A percentile compares a stretch with the other conserved stretches of the same genome.
Evolutionary conservation across 2,888 invertebrate genomes (phyloP).

Genomic region (Ashinkailepas kermadecensis): DNA sequence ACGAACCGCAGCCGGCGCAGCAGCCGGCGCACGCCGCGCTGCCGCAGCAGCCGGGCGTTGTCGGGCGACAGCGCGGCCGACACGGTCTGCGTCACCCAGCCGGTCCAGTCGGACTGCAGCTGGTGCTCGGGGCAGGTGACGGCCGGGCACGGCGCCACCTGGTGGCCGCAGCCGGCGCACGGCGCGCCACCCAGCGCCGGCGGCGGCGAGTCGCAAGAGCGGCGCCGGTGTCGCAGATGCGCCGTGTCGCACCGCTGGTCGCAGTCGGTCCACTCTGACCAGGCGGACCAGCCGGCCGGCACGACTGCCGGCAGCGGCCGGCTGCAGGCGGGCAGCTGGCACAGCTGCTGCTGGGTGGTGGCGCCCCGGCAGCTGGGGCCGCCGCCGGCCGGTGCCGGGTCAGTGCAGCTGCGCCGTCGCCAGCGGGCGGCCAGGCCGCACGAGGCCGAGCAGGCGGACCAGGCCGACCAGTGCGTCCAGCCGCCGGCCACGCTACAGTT

Average conservation of each 20-base stretch:
- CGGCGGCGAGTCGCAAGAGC: constrained; percentile 25
- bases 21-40: background rate
- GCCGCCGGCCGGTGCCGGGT: constrained; percentile 75
- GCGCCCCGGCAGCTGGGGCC: constrained; percentile 76
- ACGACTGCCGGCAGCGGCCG: background rate
- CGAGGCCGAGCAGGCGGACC: constrained; percentile 85
- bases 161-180: constrained; percentile 27
- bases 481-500: constrained; percentile 87
- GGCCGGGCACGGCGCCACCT: constrained; percentile 28
- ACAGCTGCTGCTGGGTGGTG: background rate
- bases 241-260: constrained; percentile 29
- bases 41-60: background rate
- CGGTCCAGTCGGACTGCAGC: background rate
- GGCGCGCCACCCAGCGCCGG: constrained; percentile 19
- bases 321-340: background rate
- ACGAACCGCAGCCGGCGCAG: background rate
- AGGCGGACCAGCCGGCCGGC: constrained; percentile 27
- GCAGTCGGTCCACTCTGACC: constrained; percentile 32
- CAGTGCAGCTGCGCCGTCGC: constrained; percentile 69
- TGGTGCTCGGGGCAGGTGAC: background rate
- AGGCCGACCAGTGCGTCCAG: constrained; percentile 87
- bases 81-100: background rate
- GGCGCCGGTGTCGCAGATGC: constrained; percentile 28
- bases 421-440: constrained; percentile 77
- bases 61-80: background rate